Evolutionary conservation across 2,888 invertebrate genomes (phyloP).

Genomic region (Rotaria magnacalcarata): DNA sequence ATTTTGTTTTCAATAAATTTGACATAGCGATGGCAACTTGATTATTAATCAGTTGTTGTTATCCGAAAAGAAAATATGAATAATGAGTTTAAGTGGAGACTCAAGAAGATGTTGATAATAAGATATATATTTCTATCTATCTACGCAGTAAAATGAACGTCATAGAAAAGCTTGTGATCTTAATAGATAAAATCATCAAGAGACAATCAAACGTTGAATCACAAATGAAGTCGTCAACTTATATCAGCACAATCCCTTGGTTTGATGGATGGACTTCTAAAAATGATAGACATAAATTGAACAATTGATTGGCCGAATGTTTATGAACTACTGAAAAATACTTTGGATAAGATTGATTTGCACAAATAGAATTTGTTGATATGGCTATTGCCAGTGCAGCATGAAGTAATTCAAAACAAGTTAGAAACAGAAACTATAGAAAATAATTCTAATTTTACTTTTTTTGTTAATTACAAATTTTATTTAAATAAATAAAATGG

Average conservation of each 20-base stretch:
- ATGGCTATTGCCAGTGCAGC: conserved; percentile 72
- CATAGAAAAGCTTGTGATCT: conserved; percentile 40
- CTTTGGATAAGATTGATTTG: conserved; percentile 80
- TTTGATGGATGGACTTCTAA: no score
- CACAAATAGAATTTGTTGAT: conserved; percentile 86
- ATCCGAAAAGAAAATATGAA: not conserved
- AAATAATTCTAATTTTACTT: not conserved
- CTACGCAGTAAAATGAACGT: not conserved
- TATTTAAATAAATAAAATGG: no score
- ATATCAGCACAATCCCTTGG: conserved; percentile 63
- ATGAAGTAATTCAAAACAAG: conserved; percentile 19
- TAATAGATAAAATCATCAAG: conserved; percentile 31
- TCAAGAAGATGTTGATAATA: not conserved
- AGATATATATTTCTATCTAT: no score
- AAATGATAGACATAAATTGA: no score
- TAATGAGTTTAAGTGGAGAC: not conserved
- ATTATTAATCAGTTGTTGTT: no score
- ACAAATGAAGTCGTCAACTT: conserved; percentile 3
- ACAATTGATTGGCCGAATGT: no score
- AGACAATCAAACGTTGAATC: conserved; percentile 27
- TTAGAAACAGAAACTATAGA: not conserved
- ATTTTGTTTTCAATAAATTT: no score
- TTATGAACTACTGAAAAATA: no score
- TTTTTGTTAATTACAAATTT: no score
- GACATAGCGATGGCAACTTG: no score